These are phyloP conservation scores for Nomada ferruginata DNA, from an alignment of 2,888 invertebrate species.

Conservation along the genomic window DNA sequence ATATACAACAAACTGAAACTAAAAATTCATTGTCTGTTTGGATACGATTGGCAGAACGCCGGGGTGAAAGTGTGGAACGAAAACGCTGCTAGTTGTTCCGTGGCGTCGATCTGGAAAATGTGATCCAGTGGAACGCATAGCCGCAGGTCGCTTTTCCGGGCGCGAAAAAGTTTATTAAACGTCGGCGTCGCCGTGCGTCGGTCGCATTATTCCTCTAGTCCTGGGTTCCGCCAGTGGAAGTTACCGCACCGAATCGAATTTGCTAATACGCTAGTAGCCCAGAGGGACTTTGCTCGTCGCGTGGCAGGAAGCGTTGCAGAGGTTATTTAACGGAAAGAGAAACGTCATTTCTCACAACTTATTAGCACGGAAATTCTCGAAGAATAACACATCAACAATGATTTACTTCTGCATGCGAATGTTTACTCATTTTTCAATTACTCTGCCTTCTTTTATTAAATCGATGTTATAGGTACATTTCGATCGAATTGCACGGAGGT, in stretches of 20 bases:
- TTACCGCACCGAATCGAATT: slow-evolving; percentile 68
- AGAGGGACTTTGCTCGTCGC: slow-evolving; percentile 43
- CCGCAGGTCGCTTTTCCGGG: slow-evolving; percentile 29
- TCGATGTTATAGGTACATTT: background rate
- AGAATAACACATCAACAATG: background rate
- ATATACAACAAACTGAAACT: too few species aligned
- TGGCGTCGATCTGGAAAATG: background rate
- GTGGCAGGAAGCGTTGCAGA: slow-evolving; percentile 29
- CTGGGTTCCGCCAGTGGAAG: slow-evolving; percentile 39
- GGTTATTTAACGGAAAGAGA: slow-evolving; percentile 29
- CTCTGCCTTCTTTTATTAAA: background rate
- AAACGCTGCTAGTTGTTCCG: background rate
- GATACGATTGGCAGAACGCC: background rate
- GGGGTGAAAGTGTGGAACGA: background rate
- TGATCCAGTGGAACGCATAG: background rate
- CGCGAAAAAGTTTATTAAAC: slow-evolving; percentile 45
- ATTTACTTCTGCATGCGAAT: background rate
- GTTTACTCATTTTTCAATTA: background rate
- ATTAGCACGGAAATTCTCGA: slow-evolving; percentile 38
- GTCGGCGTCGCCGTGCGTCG: slow-evolving; percentile 26
- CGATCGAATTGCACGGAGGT: background rate
- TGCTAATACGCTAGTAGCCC: slow-evolving; percentile 62
- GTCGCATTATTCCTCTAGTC: slow-evolving; percentile 39
- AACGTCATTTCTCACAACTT: slow-evolving; percentile 36
- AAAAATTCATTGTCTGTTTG: too few species aligned